These are phyloP conservation scores for Eulithis prunata DNA, from an alignment of 2,888 invertebrate species.

Conservation along the genomic window DNA sequence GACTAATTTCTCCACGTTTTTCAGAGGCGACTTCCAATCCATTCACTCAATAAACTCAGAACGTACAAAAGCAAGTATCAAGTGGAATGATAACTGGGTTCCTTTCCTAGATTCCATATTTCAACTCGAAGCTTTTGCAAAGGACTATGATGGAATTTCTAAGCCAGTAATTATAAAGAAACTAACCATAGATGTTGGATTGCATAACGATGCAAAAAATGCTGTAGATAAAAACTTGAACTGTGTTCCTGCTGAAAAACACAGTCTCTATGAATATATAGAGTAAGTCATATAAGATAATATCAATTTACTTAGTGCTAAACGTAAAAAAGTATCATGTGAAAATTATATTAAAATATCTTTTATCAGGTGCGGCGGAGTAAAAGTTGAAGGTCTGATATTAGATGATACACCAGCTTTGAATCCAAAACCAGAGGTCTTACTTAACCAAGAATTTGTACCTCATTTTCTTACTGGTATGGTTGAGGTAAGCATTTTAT, in stretches of 20 bases:
- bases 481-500: slow-evolving; percentile 43
- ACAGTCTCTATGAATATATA: slow-evolving; percentile 36
- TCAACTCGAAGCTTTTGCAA: slow-evolving; percentile 47
- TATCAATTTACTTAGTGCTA: too few species aligned
- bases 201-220: slow-evolving; percentile 35
- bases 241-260: slow-evolving; percentile 38
- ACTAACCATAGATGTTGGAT: slow-evolving; percentile 43
- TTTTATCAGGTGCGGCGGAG: slow-evolving; percentile 48
- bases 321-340: too few species aligned
- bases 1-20: slow-evolving; percentile 22
- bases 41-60: slow-evolving; percentile 43
- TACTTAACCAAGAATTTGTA: slow-evolving; percentile 46
- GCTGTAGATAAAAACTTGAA: slow-evolving; percentile 18
- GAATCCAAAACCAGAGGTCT: slow-evolving; percentile 43
- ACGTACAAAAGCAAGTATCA: slow-evolving; percentile 44
- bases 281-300: slow-evolving; percentile 35
- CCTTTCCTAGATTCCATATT: slow-evolving; percentile 51
- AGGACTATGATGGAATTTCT: slow-evolving; percentile 45
- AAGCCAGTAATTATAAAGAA: slow-evolving; percentile 45
- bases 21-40: slow-evolving; percentile 49
- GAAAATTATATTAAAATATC: too few species aligned
- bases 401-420: slow-evolving; percentile 42
- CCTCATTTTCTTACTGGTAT: slow-evolving; percentile 46
- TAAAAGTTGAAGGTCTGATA: slow-evolving; percentile 44
- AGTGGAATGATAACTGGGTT: slow-evolving; percentile 51